Evolutionary conservation across 2,113 vertebrate species (phyloP).

Genomic region (Peromyscus californicus): DNA sequence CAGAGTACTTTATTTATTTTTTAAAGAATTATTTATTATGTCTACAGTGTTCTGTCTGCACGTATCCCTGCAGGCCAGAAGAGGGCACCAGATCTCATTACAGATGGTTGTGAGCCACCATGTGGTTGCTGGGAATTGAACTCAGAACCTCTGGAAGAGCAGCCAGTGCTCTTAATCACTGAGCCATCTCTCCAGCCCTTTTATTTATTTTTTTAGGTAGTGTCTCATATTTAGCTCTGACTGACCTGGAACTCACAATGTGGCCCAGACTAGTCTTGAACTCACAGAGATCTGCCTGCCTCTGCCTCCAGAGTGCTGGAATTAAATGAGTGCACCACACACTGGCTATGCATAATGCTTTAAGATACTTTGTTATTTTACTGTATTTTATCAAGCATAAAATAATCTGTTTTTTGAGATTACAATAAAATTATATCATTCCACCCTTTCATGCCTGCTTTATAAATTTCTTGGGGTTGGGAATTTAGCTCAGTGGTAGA

Average conservation of each 20-base stretch:
- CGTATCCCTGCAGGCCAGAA: too few species aligned
- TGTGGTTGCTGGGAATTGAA: too few species aligned
- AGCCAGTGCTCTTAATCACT: too few species aligned
- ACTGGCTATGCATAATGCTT: not conserved
- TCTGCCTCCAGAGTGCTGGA: not conserved
- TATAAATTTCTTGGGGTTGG: not conserved
- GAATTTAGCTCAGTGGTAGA: too few species aligned
- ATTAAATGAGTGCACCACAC: not conserved
- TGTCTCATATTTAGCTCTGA: not conserved
- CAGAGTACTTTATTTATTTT: not conserved
- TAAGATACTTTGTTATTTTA: conserved; percentile 52
- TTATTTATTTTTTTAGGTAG: not conserved
- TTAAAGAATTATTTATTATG: too few species aligned
- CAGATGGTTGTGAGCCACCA: too few species aligned
- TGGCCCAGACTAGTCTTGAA: not conserved
- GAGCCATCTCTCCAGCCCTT: too few species aligned
- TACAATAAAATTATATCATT: not conserved
- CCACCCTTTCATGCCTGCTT: not conserved
- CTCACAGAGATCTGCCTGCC: not conserved
- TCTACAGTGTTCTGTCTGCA: too few species aligned
- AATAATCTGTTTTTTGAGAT: not conserved
- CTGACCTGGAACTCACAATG: not conserved
- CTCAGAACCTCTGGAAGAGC: too few species aligned
- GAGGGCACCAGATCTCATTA: too few species aligned
- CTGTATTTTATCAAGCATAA: conserved; percentile 1